These are phyloP conservation scores for Tanaodytes sp. DNA, from an alignment of 2,888 invertebrate genomes.

Conservation along the genomic window DNA sequence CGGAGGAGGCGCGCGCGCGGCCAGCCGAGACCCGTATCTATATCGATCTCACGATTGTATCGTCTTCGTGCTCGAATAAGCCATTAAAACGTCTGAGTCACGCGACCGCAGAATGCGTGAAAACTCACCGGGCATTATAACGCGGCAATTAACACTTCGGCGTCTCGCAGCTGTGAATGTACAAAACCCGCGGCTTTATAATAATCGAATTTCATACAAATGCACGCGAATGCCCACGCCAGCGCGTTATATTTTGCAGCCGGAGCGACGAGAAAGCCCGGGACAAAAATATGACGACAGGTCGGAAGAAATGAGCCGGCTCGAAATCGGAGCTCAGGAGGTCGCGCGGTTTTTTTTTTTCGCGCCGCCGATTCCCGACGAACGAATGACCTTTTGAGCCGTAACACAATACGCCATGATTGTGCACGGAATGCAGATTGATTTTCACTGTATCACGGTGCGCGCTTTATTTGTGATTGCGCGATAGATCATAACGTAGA, in stretches of 20 bases:
- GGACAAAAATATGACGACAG: constrained; percentile 2
- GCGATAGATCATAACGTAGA: constrained; percentile 27
- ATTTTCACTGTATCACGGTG: constrained; percentile 41
- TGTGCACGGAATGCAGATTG: constrained; percentile 43
- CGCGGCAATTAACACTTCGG: constrained; percentile 50
- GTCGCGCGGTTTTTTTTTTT: constrained; percentile 15
- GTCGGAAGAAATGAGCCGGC: constrained; percentile 17
- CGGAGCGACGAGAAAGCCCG: constrained; percentile 3
- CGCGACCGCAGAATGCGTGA: constrained; percentile 49
- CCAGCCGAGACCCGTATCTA: constrained; percentile 49
- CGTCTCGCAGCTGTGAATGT: too few relatives aligned
- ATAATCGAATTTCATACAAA: constrained; percentile 42
- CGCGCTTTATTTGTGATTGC: constrained; percentile 36
- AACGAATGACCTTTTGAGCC: constrained; percentile 37
- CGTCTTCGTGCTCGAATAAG: constrained; percentile 55
- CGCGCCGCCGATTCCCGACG: constrained; percentile 11
- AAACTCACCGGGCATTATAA: constrained; percentile 37
- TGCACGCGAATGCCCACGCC: not conserved
- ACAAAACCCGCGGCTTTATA: constrained; percentile 35
- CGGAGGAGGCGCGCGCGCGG: not conserved
- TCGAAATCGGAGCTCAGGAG: constrained; percentile 25
- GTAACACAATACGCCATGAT: constrained; percentile 36
- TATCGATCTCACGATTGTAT: constrained; percentile 54
- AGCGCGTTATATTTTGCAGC: too few relatives aligned
- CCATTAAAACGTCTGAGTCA: constrained; percentile 55